Base-by-base conservation (phyloP, 1,140 invertebrate species). In the Monochamus saltuarius region DNA sequence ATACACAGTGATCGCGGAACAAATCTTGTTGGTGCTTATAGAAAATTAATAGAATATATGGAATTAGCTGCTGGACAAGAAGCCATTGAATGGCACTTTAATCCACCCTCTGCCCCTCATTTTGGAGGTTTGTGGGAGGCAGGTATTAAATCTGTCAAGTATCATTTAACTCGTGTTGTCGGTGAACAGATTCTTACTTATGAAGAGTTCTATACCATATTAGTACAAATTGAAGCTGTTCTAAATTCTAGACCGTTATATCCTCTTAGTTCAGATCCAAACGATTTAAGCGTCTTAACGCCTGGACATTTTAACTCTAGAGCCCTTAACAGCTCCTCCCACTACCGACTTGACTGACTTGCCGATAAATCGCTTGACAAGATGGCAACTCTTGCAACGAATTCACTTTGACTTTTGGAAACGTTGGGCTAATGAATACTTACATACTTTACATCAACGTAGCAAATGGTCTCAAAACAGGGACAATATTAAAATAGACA, bases 401-500 rank as follows among this genome's bases (percentile, higher is more conserved):
- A 7, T 52, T 13, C 4, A 19, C 10, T 14, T 35, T 17, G 4
- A 52, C 35, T 38, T 52, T 17, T 52, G 8, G n/a, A 52, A 52
- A 9, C 34, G n/a, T 38, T 47, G 50, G 29, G 13, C 34, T n/a
- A 36, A 8, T 4, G 50, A 52, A n/a, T 35, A 38, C n/a, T 38
- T 6, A n/a, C 7, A 4, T 16, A 35, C n/a, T 17, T 16, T 36
- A 11, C 13, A 29, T 10, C 13, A 22, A 11, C 50, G 29, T 8
- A 35, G 10, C 19, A 57, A 50, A 4, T 35, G 4, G 10, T n/a
- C 16, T 42, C 22, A 40, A 39, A 17, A 56, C 7, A 49, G 22
- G 39, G 13, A 50, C n/a, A 46, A 10, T 50, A 13, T 68, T 13
- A 45, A 59, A 34, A 36, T 59, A 11, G 65, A 65, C 0, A 61